These are phyloP conservation scores for Xyrichtys novacula DNA, from an alignment of 2,797 vertebrate species.

Conservation along the genomic window DNA sequence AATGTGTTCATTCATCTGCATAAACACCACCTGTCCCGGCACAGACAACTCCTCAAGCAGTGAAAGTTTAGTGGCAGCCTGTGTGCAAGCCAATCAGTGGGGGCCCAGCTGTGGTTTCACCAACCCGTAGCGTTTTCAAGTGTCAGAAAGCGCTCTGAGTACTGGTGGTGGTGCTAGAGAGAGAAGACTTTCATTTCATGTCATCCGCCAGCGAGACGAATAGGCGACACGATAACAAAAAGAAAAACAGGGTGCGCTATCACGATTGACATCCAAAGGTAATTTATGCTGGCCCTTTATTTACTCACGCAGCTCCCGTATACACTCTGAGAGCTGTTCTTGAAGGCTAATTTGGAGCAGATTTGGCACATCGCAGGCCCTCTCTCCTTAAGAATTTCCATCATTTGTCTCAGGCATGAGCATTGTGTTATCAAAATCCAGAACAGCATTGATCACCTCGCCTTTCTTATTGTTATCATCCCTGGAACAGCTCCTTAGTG, in stretches of 20 bases:
- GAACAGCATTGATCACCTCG: slow-evolving; percentile 82
- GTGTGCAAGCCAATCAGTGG: slow-evolving; percentile 82
- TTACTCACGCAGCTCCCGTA: slow-evolving; percentile 74
- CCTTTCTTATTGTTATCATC: slow-evolving; percentile 68
- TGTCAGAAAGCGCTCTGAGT: slow-evolving; percentile 83
- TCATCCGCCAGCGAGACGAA: slow-evolving; percentile 84
- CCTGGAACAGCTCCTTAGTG: slow-evolving; percentile 80
- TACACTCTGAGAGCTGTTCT: slow-evolving; percentile 72
- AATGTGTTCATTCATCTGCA: slow-evolving; percentile 99
- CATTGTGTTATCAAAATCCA: slow-evolving; percentile 83
- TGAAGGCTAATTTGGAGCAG: slow-evolving; percentile 87
- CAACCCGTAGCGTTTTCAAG: slow-evolving; percentile 84
- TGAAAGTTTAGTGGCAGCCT: slow-evolving; percentile 90
- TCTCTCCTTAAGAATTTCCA: slow-evolving; percentile 80
- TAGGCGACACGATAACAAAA: slow-evolving; percentile 84
- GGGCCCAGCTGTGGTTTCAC: slow-evolving; percentile 84
- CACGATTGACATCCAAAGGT: slow-evolving; percentile 85
- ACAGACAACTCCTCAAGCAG: slow-evolving; percentile 93
- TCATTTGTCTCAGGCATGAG: slow-evolving; percentile 82
- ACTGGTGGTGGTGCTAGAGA: slow-evolving; percentile 79
- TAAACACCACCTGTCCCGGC: slow-evolving; percentile 99
- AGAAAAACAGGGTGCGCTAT: slow-evolving; percentile 83
- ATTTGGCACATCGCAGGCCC: slow-evolving; percentile 80
- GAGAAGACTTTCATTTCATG: slow-evolving; percentile 86
- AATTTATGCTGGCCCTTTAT: slow-evolving; percentile 88